A percentile compares a stretch with the other conserved stretches of the same genome.
phyloP scores from a whole-genome alignment of 1,140 invertebrate species.

The Ceratoteleas bidentatus region DNA sequence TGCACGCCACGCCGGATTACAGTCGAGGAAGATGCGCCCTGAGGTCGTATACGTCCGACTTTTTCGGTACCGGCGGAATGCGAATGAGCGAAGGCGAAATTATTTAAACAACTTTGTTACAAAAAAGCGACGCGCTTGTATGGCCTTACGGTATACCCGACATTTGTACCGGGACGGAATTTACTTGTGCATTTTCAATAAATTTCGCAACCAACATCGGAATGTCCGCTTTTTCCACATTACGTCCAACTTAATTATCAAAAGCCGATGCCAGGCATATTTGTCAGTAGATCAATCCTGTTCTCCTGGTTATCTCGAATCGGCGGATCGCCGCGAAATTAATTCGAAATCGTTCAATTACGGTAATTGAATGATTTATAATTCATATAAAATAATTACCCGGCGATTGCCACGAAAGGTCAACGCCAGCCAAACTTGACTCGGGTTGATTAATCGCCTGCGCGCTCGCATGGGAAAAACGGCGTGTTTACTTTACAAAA shows the following conservation, averaged over 20 bases:
- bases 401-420: slow-evolving; percentile 25
- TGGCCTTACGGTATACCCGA: slow-evolving; percentile 12
- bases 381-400: slow-evolving; percentile 46
- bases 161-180: no score
- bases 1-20: slow-evolving; percentile 34
- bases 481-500: slow-evolving; percentile 39
- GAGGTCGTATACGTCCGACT: slow-evolving; percentile 34
- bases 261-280: no score
- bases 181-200: slow-evolving; percentile 4
- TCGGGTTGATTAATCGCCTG: slow-evolving; percentile 41
- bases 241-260: no score
- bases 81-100: slow-evolving; percentile 40
- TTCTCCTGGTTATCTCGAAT: no score
- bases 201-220: not conserved
- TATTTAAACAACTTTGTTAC: slow-evolving; percentile 31
- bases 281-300: no score
- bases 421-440: slow-evolving; percentile 39
- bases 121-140: slow-evolving; percentile 6
- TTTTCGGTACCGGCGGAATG: slow-evolving; percentile 43
- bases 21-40: slow-evolving; percentile 37
- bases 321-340: no score
- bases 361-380: slow-evolving; percentile 39
- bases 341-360: not conserved
- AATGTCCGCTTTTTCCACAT: no score
- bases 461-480: slow-evolving; percentile 17